Conservation (phyloP, 1,140 invertebrate species). For the Solenopsis invicta region DNA sequence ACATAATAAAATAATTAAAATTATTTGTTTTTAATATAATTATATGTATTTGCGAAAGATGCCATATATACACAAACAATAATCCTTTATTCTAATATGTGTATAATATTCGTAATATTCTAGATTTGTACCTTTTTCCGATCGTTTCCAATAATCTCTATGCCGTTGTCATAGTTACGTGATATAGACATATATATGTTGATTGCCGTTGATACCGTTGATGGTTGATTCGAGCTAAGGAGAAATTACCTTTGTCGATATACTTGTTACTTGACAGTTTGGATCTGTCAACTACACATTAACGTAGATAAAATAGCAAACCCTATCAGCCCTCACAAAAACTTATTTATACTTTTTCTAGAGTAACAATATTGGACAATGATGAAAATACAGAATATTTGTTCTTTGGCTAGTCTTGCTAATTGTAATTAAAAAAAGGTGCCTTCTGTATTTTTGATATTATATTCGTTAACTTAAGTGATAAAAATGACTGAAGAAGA, state of each 20-base stretch:
- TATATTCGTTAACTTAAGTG: slow-evolving; percentile 6
- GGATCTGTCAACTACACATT: not conserved
- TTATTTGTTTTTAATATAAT: not conserved
- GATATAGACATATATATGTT: not conserved
- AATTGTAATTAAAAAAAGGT: not conserved
- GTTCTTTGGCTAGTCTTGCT: not conserved
- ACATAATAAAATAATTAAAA: slow-evolving; percentile 8
- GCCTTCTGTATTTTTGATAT: slow-evolving; percentile 8
- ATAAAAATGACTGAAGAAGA: slow-evolving; percentile 40
- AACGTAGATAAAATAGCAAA: not conserved
- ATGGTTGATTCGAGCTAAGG: not conserved
- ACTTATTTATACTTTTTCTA: not conserved
- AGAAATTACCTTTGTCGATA: not conserved
- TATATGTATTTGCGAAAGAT: not conserved
- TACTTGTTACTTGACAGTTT: slow-evolving; percentile 28
- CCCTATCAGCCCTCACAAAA: not conserved
- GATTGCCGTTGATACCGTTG: too few species aligned
- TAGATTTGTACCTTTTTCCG: not conserved
- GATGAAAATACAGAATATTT: not conserved
- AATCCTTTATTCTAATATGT: slow-evolving; percentile 36
- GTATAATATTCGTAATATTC: slow-evolving; percentile 18
- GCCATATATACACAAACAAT: not conserved
- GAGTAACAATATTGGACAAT: not conserved
- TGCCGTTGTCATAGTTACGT: slow-evolving; percentile 47
- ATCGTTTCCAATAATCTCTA: not conserved